Evolutionary conservation across 2,888 invertebrate genomes (phyloP), one percentile per base, ranked within the genome.

Genomic region (Megaustenia siamemsis): DNA sequence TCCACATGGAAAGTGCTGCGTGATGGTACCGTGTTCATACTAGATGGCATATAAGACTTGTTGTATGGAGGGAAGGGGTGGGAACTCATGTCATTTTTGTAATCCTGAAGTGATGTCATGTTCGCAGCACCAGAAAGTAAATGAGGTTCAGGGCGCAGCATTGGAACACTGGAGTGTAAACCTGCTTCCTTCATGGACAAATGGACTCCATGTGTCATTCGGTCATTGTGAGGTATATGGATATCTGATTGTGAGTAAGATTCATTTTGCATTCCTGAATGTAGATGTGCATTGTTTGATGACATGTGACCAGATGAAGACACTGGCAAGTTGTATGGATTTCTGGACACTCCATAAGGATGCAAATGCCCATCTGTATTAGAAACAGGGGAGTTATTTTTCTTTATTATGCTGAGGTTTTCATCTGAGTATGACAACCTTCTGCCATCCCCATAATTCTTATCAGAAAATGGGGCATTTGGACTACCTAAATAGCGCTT

Each of bases 71-170:
- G n/a, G 60, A 83, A 83, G 8, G 71, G 12, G 35, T 83, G 78
- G 18, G 78, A 53, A 43, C 60, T 38, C 69, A 81, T 85, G 35
- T 85, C 76, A 76, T 76, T 60, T 28, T 84, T 84, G 63, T 80
- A 80, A 75, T 84, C 80, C 18, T 84, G 79, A 53, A 77, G 63
- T 35, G 84, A 28, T 45, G 69, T 35, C 63, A 80, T 80, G n/a
- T n/a, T n/a, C 0, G 81, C 75, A 53, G 81, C 35, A 56, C 76
- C 32, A 32, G 81, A 24, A 6, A 81, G 53, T 40, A 85, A 56
- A 10, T 85, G 85, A 56, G 81, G 81, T 35, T 85, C 85, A 32
- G 85, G 76, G 12, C 85, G 63, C 53, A 76, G 38, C 85, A 85
- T 85, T 43, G 60, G 43, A 28, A 68, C 45, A 40, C 53, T 43